phyloP scores from a whole-genome alignment of 30 jellyfish, hydroid and myxozoan genomes.

The Chrysaora quinquecirrha region DNA sequence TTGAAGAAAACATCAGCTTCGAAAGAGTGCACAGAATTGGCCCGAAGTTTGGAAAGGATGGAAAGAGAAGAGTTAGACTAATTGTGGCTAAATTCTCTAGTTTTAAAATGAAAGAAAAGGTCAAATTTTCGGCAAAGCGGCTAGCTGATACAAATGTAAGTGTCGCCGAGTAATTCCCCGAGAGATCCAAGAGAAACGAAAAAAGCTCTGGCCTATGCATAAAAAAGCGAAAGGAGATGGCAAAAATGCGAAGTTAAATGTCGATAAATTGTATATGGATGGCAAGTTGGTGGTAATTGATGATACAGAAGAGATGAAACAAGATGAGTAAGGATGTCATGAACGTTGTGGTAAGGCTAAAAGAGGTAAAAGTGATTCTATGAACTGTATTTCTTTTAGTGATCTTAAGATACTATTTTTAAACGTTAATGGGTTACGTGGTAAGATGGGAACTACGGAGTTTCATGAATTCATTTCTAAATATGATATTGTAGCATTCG shows the following conservation, averaged over 20 bases:
- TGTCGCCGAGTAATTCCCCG: slow-evolving; percentile 10
- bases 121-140: background rate
- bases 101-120: slow-evolving; percentile 3
- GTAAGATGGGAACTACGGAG: background rate
- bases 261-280: background rate
- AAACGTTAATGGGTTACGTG: slow-evolving; percentile 15
- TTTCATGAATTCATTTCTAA: background rate
- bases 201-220: slow-evolving; percentile 10
- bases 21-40: slow-evolving; percentile 27
- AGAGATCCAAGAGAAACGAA: background rate
- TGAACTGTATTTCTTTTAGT: background rate
- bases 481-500: slow-evolving; percentile 11
- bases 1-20: slow-evolving; percentile 3
- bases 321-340: slow-evolving; percentile 10
- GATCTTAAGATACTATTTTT: background rate
- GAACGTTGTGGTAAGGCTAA: background rate
- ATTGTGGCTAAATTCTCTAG: slow-evolving; percentile 11
- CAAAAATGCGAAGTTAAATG: background rate
- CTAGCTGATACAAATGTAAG: background rate
- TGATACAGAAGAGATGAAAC: no score
- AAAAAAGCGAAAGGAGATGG: slow-evolving; percentile 2
- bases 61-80: background rate
- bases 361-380: background rate
- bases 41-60: slow-evolving; percentile 11
- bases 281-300: slow-evolving; percentile 5